Evolutionary conservation across 2,113 vertebrate genomes (phyloP), one percentile per base, ranked within the genome.

Genomic region (Rousettus leschenaultii): DNA sequence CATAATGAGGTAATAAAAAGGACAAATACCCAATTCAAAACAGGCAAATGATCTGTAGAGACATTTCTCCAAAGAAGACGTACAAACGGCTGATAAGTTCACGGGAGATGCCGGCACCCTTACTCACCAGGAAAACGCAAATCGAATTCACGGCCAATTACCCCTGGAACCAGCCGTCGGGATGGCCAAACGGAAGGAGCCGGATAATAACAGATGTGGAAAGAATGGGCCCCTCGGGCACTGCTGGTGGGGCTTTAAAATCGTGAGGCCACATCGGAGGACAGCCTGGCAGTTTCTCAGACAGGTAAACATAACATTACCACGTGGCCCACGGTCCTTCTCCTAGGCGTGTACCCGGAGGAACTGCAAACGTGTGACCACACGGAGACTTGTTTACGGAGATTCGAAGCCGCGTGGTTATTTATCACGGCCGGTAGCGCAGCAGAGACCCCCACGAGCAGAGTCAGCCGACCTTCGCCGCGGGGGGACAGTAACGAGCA

Each of bases 211-310:
- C 57, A 24, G 24, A 33, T 33, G 3, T 19, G 48, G 57, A 2
- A 7, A 21, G 16, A 21, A 0, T 0, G 5, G 38, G 2, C 0
- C 22, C n/a, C 57, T 35, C 5, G 0, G 5, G 10, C 3, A 6
- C 7, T 6, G 2, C 18, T 2, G 15, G 12, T 43, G 22, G 61
- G 35, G 9, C 7, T 14, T 28, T 13, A 7, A 22, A 18, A 33
- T 6, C 57, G 28, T 1, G 48, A n/a, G 10, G 11, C 19, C 45
- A 4, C 10, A 15, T n/a, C 48, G 19, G 28, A n/a, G n/a, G 24
- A 77, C 21, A 51, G 12, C 33, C 33, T 45, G 28, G 68, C 33
- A 53, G 24, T 12, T 48, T 55, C 63, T n/a, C 53, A 35, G 1
- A 55, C 59, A 19, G 43, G 55, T 21, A 63, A 91, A 40, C 80